phyloP scores from a whole-genome alignment of 1,140 invertebrate species.

The Drosophila sulfurigaster region DNA sequence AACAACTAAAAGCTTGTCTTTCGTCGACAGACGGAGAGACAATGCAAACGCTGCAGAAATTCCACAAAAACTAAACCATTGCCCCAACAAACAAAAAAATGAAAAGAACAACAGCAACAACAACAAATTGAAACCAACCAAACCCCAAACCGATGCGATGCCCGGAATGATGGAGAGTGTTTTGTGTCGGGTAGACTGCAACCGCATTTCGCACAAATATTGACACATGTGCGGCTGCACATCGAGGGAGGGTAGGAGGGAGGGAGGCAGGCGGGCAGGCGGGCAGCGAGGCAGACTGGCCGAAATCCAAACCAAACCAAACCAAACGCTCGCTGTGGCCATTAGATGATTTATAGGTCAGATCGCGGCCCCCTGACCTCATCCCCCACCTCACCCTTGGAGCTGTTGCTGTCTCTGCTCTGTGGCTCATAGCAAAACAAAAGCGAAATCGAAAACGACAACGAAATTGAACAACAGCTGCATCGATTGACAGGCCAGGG shows the following conservation, averaged over 20 bases:
- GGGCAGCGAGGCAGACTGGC: background rate
- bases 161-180: constrained; percentile 66
- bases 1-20: constrained; percentile 71
- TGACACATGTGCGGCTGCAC: constrained; percentile 67
- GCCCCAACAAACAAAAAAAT: background rate
- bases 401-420: constrained; percentile 6
- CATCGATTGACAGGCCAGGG: constrained; percentile 61
- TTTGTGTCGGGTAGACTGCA: constrained; percentile 75
- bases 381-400: background rate
- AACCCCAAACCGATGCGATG: constrained; percentile 50
- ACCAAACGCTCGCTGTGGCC: constrained; percentile 67
- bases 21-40: constrained; percentile 18
- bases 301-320: constrained; percentile 23
- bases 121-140: constrained; percentile 48
- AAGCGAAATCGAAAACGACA: constrained; percentile 63
- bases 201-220: constrained; percentile 81
- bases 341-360: constrained; percentile 83
- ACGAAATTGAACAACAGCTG: constrained; percentile 64
- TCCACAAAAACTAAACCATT: constrained; percentile 28
- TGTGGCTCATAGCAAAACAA: constrained; percentile 46
- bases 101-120: constrained; percentile 26
- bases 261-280: background rate
- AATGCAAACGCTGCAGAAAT: constrained; percentile 45
- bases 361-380: constrained; percentile 19
- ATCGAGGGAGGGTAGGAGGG: background rate